A percentile compares a stretch with the other conserved stretches of the same genome.
phyloP scores from a whole-genome alignment of 2,797 vertebrate genomes.

The Poeciliopsis turneri region DNA sequence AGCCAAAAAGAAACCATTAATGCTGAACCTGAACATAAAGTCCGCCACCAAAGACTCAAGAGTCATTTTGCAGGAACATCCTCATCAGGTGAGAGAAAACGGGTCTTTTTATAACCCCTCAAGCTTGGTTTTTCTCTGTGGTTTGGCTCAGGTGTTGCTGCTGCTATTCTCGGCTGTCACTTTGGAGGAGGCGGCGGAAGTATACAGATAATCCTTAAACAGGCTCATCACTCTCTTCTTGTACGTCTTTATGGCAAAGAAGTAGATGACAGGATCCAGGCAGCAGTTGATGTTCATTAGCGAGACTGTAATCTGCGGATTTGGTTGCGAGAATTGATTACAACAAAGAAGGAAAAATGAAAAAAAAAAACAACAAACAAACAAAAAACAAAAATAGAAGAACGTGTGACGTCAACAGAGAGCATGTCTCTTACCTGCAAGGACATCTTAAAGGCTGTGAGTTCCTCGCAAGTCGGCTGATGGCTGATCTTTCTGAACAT shows the following conservation, averaged over 20 bases:
- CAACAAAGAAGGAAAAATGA: neutral
- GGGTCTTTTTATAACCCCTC: constrained; percentile 2
- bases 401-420: neutral
- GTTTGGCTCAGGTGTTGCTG: constrained; percentile 78
- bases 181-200: constrained; percentile 76
- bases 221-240: constrained; percentile 84
- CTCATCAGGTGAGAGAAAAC: constrained; percentile 8
- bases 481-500: constrained; percentile 76
- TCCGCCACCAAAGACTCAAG: neutral
- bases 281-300: constrained; percentile 90
- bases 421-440: constrained; percentile 73
- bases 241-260: constrained; percentile 87
- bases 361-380: neutral
- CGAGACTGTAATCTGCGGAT: constrained; percentile 80
- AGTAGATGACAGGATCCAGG: constrained; percentile 88
- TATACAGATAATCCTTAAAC: constrained; percentile 77
- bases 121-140: constrained; percentile 37
- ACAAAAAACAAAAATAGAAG: neutral
- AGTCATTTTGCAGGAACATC: neutral
- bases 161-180: constrained; percentile 81
- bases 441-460: constrained; percentile 82
- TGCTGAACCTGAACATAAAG: neutral
- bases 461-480: constrained; percentile 74
- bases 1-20: constrained; percentile 1
- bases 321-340: neutral